Conservation (phyloP, 2,797 vertebrate genomes). For the Muscicapa striata region DNA sequence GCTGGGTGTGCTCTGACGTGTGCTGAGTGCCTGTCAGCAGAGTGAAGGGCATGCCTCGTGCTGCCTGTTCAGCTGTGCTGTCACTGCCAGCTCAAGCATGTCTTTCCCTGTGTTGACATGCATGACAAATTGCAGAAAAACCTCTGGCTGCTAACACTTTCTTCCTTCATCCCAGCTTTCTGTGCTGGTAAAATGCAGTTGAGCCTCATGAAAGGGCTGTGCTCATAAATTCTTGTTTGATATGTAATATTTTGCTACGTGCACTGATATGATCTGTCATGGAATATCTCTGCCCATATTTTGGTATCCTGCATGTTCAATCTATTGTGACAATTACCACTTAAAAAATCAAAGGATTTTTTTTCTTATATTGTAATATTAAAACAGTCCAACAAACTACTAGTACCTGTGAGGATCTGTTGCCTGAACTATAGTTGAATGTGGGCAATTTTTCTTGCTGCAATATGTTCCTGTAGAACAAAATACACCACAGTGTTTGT, state of each 20-base stretch:
- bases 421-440: neutral
- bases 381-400: neutral
- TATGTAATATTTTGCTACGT: neutral
- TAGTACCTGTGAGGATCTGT: neutral
- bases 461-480: neutral
- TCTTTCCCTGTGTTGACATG: neutral
- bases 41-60: neutral
- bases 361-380: neutral
- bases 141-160: neutral
- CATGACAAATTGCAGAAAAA: constrained; percentile 1
- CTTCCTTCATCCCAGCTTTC: neutral
- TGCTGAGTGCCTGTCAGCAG: neutral
- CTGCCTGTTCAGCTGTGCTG: neutral
- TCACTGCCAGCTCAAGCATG: neutral
- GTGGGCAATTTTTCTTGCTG: neutral
- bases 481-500: neutral
- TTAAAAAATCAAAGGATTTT: neutral
- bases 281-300: neutral
- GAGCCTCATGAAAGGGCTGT: neutral
- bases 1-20: neutral
- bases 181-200: fast-evolving
- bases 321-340: neutral
- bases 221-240: neutral
- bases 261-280: fast-evolving
- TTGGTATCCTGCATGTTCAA: neutral